Base-by-base conservation (phyloP, 2,113 vertebrate genomes). In the Oncorhynchus clarkii region DNA sequence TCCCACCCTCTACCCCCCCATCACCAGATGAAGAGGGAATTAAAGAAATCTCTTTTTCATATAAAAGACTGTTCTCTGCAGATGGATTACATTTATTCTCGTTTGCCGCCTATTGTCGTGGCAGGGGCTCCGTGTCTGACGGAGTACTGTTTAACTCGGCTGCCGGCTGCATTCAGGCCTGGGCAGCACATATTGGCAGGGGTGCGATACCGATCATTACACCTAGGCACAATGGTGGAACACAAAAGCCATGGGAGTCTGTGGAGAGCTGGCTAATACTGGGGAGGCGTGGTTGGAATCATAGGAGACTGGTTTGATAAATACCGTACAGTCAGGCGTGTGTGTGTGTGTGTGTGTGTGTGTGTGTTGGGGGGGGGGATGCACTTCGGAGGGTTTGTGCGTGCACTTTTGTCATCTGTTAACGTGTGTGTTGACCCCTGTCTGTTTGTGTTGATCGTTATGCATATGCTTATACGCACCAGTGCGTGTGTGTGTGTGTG, bases 1-100 rank as follows among this genome's bases (percentile, higher is more conserved):
- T 4, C 34, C 16, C 22, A 9, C 34, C 16, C 12, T 16, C 34
- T 6, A 13, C 20, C 34, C 16, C 11, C 29, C 20, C 18, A 14
- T 39, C 60, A 72, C 64, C 70, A 76, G 70, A 79, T 73, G 66
- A 73, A 51, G 57, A 68, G 34, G 29, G 49, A 70, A 69, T 82
- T 82, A 76, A 66, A 76, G 68, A 57, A 73, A 57, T 54, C 72
- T 70, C 20, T 60, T 80, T 76, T 72, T 69, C 74, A 70, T 79
- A 74, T 67, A 68, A 71, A 80, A 29, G 27, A 76, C 18, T 51
- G 70, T 71, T 45, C 31, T 48, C 64, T 64, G 0, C n/a, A 77
- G 69, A 22, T 57, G 59, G 39, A 70, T 75, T 77, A 51, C 69
- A 60, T 74, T 64, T 71, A 75, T 78, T 80, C 26, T 59, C 6